Percentiles rank a stretch among this genome's conserved stretches.
These are phyloP conservation scores for Scrobipalpa costella DNA, from an alignment of 2,888 invertebrate species.

Conservation along the genomic window DNA sequence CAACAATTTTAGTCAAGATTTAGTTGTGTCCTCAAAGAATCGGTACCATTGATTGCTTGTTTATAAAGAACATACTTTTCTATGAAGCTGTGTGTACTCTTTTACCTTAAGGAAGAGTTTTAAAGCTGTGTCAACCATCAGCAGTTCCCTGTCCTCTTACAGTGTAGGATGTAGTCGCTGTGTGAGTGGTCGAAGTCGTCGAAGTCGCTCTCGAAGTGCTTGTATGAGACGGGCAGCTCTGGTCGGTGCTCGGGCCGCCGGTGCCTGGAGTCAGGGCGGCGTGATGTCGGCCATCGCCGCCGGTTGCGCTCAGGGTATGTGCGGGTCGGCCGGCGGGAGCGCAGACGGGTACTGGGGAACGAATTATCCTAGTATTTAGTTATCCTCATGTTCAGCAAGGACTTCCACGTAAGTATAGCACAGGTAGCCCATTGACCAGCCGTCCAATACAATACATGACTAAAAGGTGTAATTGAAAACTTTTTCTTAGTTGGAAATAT, in stretches of 20 bases:
- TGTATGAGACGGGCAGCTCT: slow-evolving; percentile 33
- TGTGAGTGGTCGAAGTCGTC: slow-evolving; percentile 53
- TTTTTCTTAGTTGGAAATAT: no score
- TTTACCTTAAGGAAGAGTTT: not conserved
- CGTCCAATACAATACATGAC: no score
- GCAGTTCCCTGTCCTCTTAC: slow-evolving; percentile 62
- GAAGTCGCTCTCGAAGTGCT: slow-evolving; percentile 50
- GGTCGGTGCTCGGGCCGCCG: slow-evolving; percentile 22
- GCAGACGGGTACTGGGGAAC: slow-evolving; percentile 54
- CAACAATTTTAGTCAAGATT: no score
- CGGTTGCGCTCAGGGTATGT: slow-evolving; percentile 62
- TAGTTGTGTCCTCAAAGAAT: no score
- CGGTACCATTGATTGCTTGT: not conserved
- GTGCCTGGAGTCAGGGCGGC: slow-evolving; percentile 37
- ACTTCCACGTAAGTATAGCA: no score
- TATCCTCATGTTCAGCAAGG: no score
- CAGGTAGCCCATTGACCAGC: no score
- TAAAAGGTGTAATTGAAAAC: no score
- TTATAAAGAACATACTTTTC: no score
- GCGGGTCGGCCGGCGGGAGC: slow-evolving; percentile 59
- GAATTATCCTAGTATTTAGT: not conserved
- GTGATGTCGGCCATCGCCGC: slow-evolving; percentile 59
- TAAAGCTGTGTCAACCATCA: slow-evolving; percentile 34
- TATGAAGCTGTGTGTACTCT: no score
- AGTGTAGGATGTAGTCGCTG: slow-evolving; percentile 53